Base-by-base conservation (phyloP, 2,797 vertebrate species). In the Rhinophrynus dorsalis region DNA sequence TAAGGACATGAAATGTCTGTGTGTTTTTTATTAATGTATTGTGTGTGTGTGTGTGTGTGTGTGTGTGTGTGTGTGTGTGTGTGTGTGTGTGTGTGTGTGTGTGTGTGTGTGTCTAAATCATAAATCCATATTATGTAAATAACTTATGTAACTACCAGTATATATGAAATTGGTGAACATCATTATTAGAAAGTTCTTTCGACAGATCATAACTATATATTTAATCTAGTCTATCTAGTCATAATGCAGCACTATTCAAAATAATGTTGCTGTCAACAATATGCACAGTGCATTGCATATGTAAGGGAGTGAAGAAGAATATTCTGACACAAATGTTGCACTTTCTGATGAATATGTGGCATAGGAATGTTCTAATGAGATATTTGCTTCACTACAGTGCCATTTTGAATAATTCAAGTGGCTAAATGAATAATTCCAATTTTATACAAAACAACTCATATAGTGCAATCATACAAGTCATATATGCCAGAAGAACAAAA, bases 361-460 rank as follows among this genome's bases (percentile, higher is more conserved):
- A 66, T 78, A 85, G 81, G 81, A 82, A 76, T 75, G 74, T 81
- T 80, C 83, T 88, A 85, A 80, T 85, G 83, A 78, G 80, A 88
- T 84, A 80, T 80, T 80, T 79, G 73, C 44, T 84, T 80, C 83
- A 88, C 88, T 84, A 82, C 78, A 77, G 81, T 77, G 83, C 76
- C 21, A 67, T 80, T 77, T 89, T 90, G 84, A 81, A 91, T 91
- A 86, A 90, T 90, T 90, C 84, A 90, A 83, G 79, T 83, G 75
- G 70, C 81, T 86, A 88, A 91, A 91, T 90, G 86, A 90, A 90
- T 89, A 91, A n/a, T 89, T 90, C 88, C 81, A 81, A 84, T 89
- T 55, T 90, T 83, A 86, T 84, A 86, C 85, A 84, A 90, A 84
- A 84, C 84, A 89, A 86, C 84, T 89, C 84, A 83, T 76, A 79